Evolutionary conservation across 2,797 vertebrate genomes (phyloP).

Genomic region (Crax fasciolata): DNA sequence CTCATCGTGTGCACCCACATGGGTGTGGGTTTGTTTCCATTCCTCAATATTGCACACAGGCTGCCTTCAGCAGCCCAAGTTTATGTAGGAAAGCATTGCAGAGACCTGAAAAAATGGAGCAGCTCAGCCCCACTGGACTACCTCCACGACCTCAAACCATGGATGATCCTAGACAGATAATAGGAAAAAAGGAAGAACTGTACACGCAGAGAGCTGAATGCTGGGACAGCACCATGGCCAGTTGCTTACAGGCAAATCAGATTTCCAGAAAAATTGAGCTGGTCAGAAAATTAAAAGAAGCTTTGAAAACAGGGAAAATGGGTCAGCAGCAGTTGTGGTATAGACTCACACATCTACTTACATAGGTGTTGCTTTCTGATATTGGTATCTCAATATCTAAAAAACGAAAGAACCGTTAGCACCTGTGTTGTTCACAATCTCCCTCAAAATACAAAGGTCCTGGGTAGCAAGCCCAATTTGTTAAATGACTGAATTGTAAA

Average conservation of each 20-base stretch:
- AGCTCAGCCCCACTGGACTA: neutral
- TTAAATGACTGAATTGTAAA: neutral
- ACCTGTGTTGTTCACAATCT: neutral
- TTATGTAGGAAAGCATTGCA: neutral
- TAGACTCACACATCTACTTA: neutral
- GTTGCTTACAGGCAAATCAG: neutral
- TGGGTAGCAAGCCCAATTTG: neutral
- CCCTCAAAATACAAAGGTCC: neutral
- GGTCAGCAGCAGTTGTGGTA: neutral
- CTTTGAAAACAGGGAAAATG: neutral
- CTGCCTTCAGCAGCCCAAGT: neutral
- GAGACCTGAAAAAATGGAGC: neutral
- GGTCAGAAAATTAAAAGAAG: neutral
- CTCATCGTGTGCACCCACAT: rapidly evolving
- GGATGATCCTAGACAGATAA: neutral
- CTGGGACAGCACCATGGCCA: neutral
- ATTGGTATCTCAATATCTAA: neutral
- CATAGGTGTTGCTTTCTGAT: neutral
- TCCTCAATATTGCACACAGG: neutral
- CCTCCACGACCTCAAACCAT: neutral
- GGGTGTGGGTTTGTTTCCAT: neutral
- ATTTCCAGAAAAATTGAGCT: neutral
- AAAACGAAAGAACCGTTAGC: rapidly evolving
- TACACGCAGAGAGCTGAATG: neutral
- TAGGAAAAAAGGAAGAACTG: neutral